phyloP scores from a whole-genome alignment of 2,797 vertebrate genomes.

The Corythornis leucogaster region DNA sequence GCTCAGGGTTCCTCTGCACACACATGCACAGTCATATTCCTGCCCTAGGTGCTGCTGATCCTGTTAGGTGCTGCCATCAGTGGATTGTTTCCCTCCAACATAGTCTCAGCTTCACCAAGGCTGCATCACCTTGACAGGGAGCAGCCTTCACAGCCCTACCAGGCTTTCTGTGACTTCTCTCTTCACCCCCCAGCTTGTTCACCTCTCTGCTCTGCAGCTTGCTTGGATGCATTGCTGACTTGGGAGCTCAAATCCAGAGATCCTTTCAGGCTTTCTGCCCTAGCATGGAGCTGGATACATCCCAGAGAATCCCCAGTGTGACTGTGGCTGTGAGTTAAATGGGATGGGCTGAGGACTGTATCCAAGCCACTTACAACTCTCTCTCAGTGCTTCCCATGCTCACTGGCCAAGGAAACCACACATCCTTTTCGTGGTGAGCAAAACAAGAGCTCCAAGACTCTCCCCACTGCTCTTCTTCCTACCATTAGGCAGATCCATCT shows the following conservation, averaged over 20 bases:
- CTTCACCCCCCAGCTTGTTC: background rate
- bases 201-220: slow-evolving; percentile 1
- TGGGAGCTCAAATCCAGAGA: background rate
- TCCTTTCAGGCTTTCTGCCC: background rate
- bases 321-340: background rate
- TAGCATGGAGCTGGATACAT: background rate
- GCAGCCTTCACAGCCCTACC: slow-evolving; percentile 1
- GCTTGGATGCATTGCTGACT: background rate
- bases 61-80: background rate
- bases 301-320: background rate
- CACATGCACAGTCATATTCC: background rate
- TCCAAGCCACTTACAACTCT: background rate
- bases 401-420: background rate
- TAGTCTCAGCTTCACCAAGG: background rate
- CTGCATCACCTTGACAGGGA: slow-evolving; percentile 43
- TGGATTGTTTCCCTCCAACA: slow-evolving; percentile 14
- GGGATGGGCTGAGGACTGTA: background rate
- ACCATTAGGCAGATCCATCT: background rate
- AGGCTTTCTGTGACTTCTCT: background rate
- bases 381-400: background rate
- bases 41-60: background rate
- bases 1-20: no score
- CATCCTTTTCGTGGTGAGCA: background rate
- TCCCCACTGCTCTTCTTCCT: background rate
- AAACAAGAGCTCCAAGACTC: background rate